phyloP scores from a whole-genome alignment of 2,888 invertebrate genomes.

The Aphodius granarius region DNA sequence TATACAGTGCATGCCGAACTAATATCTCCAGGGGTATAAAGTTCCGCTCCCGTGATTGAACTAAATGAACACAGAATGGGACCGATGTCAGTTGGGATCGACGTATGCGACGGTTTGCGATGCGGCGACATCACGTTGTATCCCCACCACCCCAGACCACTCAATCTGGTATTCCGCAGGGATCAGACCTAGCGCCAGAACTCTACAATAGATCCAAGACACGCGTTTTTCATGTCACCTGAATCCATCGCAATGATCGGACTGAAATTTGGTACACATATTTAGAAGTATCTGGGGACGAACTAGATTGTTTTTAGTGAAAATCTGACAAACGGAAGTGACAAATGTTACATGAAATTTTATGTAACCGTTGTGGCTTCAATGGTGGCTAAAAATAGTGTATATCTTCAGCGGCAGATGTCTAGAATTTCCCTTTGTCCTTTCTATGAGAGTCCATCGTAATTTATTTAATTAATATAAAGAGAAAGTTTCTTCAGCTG shows the following conservation, averaged over 20 bases:
- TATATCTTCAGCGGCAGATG: not conserved
- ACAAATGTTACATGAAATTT: too few relatives aligned
- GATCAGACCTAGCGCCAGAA: not conserved
- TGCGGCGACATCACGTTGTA: not conserved
- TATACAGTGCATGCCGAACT: constrained; percentile 48
- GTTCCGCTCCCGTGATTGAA: constrained; percentile 50
- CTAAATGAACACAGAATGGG: constrained; percentile 52
- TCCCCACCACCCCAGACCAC: constrained; percentile 4
- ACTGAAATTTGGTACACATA: too few relatives aligned
- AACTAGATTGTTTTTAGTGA: too few relatives aligned
- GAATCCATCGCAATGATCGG: too few relatives aligned
- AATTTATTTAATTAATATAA: constrained; percentile 14
- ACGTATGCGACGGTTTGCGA: constrained; percentile 13
- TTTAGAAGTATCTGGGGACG: too few relatives aligned
- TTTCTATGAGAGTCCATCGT: not conserved
- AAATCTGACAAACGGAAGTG: too few relatives aligned
- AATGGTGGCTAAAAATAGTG: constrained; percentile 4
- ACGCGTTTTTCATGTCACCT: too few relatives aligned
- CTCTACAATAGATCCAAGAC: not conserved
- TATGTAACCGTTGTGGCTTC: too few relatives aligned
- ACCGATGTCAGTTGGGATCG: constrained; percentile 46
- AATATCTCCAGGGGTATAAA: constrained; percentile 50
- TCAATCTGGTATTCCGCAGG: constrained; percentile 3
- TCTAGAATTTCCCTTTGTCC: constrained; percentile 13
- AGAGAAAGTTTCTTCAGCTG: constrained; percentile 8